Conservation (phyloP, 2,888 invertebrate species). For the Ichneumoninae sp. region DNA sequence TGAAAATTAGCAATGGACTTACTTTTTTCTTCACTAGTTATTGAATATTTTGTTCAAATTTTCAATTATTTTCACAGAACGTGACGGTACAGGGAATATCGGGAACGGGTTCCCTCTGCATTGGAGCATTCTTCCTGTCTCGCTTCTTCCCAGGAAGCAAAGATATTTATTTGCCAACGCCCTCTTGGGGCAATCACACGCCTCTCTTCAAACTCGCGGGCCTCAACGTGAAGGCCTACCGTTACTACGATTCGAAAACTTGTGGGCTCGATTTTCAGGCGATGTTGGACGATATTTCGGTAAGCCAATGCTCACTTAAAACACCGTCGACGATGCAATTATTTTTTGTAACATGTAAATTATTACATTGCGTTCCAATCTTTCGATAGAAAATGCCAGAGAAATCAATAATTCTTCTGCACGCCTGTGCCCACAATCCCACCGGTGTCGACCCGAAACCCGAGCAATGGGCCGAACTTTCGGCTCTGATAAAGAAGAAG, state of each 20-base stretch:
- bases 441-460: slow-evolving; percentile 96
- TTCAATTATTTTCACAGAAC: slow-evolving; percentile 84
- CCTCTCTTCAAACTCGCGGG: slow-evolving; percentile 96
- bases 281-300: slow-evolving; percentile 93
- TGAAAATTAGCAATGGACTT: not conserved
- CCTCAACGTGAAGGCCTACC: slow-evolving; percentile 94
- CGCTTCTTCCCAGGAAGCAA: slow-evolving; percentile 92
- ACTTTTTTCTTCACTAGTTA: not conserved
- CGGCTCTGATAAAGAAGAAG: slow-evolving; percentile 91
- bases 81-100: slow-evolving; percentile 94
- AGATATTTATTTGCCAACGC: slow-evolving; percentile 94
- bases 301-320: slow-evolving; percentile 81
- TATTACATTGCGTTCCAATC: slow-evolving; percentile 57
- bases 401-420: slow-evolving; percentile 94
- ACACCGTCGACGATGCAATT: not conserved
- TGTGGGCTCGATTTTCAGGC: slow-evolving; percentile 97
- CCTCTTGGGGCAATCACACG: slow-evolving; percentile 99
- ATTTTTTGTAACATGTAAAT: not conserved
- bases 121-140: slow-evolving; percentile 95
- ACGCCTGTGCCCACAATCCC: slow-evolving; percentile 99
- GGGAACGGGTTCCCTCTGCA: slow-evolving; percentile 97
- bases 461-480: slow-evolving; percentile 96
- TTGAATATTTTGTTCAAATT: slow-evolving; percentile 6
- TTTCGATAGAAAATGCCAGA: slow-evolving; percentile 94
- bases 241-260: slow-evolving; percentile 96